These are phyloP conservation scores for Serranus cabrilla DNA, from an alignment of 2,797 vertebrate genomes.

Conservation along the genomic window DNA sequence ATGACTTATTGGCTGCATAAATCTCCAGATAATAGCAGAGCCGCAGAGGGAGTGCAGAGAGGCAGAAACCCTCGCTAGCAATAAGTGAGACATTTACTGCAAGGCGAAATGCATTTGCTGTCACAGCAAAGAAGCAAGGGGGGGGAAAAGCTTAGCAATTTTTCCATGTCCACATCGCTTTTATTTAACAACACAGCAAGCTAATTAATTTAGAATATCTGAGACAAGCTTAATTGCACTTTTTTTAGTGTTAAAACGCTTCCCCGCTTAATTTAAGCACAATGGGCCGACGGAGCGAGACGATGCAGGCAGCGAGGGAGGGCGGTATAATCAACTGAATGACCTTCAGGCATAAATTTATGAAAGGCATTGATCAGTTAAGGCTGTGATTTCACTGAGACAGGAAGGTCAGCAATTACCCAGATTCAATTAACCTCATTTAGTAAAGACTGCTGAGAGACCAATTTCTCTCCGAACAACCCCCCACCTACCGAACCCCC, in stretches of 20 bases:
- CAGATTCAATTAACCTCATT: conserved; percentile 87
- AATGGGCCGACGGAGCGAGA: conserved; percentile 53
- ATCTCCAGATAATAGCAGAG: conserved; percentile 76
- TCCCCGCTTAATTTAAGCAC: conserved; percentile 63
- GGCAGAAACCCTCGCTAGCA: conserved; percentile 50
- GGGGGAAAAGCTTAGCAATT: conserved; percentile 36
- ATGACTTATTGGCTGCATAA: conserved; percentile 81
- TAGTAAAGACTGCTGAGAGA: conserved; percentile 85
- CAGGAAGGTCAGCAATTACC: conserved; percentile 86
- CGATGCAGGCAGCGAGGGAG: conserved; percentile 52
- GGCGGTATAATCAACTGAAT: conserved; percentile 75
- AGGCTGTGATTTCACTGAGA: conserved; percentile 84
- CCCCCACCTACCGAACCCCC: conserved; percentile 32
- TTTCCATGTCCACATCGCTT: conserved; percentile 64
- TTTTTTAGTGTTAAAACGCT: conserved; percentile 61
- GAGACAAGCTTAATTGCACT: conserved; percentile 73
- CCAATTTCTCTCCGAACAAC: conserved; percentile 67
- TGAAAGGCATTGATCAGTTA: conserved; percentile 88
- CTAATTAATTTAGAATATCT: conserved; percentile 75
- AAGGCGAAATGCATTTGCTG: conserved; percentile 58
- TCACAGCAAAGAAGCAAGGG: conserved; percentile 51
- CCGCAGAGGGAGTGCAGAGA: conserved; percentile 59
- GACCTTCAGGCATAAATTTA: conserved; percentile 85
- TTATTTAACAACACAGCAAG: conserved; percentile 69
- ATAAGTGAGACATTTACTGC: conserved; percentile 68